These are phyloP conservation scores for Neodiprion lecontei DNA, from an alignment of 1,140 invertebrate genomes.

Conservation along the genomic window DNA sequence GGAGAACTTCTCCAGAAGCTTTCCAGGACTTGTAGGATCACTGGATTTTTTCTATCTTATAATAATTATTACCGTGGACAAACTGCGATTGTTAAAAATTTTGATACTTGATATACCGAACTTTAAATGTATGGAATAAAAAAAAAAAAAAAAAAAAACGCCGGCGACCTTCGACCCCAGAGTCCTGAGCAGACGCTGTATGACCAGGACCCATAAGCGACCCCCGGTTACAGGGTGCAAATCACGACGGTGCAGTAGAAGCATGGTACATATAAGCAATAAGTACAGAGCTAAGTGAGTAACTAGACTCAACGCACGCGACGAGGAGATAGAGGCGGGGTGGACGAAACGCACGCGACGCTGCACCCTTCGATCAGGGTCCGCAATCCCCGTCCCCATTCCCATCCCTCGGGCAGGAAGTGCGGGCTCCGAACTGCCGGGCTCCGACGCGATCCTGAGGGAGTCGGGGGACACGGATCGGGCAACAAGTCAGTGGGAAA, in stretches of 20 bases:
- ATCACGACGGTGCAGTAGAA: background rate
- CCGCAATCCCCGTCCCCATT: conserved; percentile 29
- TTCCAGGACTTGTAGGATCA: too few species aligned
- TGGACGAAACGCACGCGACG: background rate
- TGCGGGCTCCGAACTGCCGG: conserved; percentile 22
- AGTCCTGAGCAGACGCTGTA: too few species aligned
- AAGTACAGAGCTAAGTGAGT: background rate
- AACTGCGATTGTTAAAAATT: too few species aligned
- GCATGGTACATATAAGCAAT: background rate
- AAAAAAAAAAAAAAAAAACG: too few species aligned
- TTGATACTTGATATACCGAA: too few species aligned
- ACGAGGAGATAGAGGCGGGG: background rate
- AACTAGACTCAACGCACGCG: background rate
- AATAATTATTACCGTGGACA: too few species aligned
- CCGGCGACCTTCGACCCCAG: too few species aligned
- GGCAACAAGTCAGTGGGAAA: conserved; percentile 46
- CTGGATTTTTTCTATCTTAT: too few species aligned
- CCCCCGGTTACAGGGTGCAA: too few species aligned
- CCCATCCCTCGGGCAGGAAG: conserved; percentile 21
- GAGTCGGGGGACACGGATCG: conserved; percentile 37
- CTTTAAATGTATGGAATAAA: too few species aligned
- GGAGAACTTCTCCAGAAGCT: too few species aligned
- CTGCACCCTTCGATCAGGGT: background rate
- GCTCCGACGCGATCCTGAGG: conserved; percentile 26
- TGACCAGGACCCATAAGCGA: too few species aligned